Evolutionary conservation across 2,113 vertebrate species (phyloP).

Genomic region (Bujurquina vittata): DNA sequence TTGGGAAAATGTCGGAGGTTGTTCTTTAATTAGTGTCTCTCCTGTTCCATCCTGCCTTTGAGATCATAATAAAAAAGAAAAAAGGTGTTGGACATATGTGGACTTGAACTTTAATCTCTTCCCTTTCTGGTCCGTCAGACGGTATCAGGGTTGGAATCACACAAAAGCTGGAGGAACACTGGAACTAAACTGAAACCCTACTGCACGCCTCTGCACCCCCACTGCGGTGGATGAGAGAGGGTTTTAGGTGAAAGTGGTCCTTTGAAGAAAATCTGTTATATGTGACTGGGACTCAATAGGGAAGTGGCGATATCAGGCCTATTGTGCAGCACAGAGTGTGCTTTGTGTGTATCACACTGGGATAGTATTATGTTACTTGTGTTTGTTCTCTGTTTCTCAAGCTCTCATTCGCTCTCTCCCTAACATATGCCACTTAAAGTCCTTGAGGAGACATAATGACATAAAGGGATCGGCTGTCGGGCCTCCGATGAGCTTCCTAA

Average conservation of each 20-base stretch:
- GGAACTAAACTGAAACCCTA: not conserved
- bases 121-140: conserved; percentile 29
- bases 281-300: conserved; percentile 41
- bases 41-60: not conserved
- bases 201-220: conserved; percentile 1
- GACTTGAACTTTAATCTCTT: conserved; percentile 41
- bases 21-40: not conserved
- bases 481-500: conserved; percentile 44
- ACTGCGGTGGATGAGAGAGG: conserved; percentile 7
- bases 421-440: conserved; percentile 49
- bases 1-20: not conserved
- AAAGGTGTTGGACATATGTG: not conserved
- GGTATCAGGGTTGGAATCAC: not conserved
- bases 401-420: conserved; percentile 1
- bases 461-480: conserved; percentile 62
- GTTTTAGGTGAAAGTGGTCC: conserved; percentile 40
- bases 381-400: conserved; percentile 47
- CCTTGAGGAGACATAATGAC: conserved; percentile 55
- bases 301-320: conserved; percentile 47
- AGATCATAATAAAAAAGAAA: not conserved
- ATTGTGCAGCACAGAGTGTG: conserved; percentile 63
- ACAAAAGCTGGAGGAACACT: not conserved
- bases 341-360: conserved; percentile 66
- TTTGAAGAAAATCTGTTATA: conserved; percentile 58
- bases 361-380: conserved; percentile 53